A percentile compares a stretch with the other conserved stretches of the same genome.
These are phyloP conservation scores for Brachymystax lenok DNA, from an alignment of 2,797 vertebrate genomes.

Conservation along the genomic window DNA sequence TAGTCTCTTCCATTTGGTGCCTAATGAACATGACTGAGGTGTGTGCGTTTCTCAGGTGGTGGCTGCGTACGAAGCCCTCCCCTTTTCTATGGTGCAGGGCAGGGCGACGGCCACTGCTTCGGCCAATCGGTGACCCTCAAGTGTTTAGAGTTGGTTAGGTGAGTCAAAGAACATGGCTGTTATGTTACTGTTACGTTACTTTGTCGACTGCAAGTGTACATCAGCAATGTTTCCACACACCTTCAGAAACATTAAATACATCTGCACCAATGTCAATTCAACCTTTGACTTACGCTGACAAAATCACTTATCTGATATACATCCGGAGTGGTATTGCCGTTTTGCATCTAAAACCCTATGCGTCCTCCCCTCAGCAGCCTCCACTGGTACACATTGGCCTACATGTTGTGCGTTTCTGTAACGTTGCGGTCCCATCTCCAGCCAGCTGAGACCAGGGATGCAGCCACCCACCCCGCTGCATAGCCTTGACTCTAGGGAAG, in stretches of 20 bases:
- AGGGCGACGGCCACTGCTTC: constrained; percentile 68
- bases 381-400: too few species aligned
- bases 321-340: too few species aligned
- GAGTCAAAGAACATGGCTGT: constrained; percentile 9
- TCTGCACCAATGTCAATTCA: not conserved
- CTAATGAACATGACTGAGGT: not conserved
- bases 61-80: constrained; percentile 79
- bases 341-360: too few species aligned
- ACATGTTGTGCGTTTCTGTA: not conserved
- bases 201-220: not conserved
- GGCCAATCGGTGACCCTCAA: constrained; percentile 84
- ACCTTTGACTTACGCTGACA: too few species aligned
- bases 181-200: not conserved
- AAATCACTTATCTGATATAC: too few species aligned
- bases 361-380: too few species aligned
- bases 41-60: constrained; percentile 75
- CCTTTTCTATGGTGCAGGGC: constrained; percentile 78
- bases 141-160: constrained; percentile 82
- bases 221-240: not conserved
- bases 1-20: not conserved
- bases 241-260: not conserved
- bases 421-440: constrained; percentile 39
- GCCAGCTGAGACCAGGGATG: constrained; percentile 59
- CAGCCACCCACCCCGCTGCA: constrained; percentile 70
- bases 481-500: constrained; percentile 67